Evolutionary conservation across 2,113 vertebrate species (phyloP).

Genomic region (Phasianus colchicus): DNA sequence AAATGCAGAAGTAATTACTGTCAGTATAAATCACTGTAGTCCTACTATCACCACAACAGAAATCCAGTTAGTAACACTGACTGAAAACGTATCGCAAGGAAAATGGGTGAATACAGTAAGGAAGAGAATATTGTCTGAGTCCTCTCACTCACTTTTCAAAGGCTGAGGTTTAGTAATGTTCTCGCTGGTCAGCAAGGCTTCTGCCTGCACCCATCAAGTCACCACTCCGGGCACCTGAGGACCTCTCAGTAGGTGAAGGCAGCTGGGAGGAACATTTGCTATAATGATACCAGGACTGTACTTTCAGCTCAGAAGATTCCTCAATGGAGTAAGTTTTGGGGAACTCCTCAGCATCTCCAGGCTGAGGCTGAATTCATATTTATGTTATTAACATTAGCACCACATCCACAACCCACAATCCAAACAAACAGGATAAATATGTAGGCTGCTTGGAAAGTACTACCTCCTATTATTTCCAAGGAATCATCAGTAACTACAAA

Average conservation of each 20-base stretch:
- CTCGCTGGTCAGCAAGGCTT: neutral
- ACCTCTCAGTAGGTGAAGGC: neutral
- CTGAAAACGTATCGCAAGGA: neutral
- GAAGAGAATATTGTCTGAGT: neutral
- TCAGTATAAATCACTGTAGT: neutral
- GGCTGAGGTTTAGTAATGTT: neutral
- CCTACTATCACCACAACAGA: neutral
- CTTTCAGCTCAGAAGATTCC: neutral
- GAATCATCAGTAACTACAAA: no score
- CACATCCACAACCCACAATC: neutral
- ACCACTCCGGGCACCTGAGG: neutral
- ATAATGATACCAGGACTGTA: neutral
- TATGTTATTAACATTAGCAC: neutral
- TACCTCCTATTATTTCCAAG: no score
- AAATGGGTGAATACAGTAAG: neutral
- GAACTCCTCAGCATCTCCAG: neutral
- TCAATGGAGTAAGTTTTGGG: neutral
- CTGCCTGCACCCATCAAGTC: neutral
- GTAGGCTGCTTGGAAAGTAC: no score
- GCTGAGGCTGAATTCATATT: neutral
- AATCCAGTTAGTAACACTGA: neutral
- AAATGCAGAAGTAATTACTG: neutral
- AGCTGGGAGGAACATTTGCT: neutral
- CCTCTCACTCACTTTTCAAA: neutral
- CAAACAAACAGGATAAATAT: neutral